phyloP scores from a whole-genome alignment of 2,113 vertebrate species.

The Archocentrus centrarchus region DNA sequence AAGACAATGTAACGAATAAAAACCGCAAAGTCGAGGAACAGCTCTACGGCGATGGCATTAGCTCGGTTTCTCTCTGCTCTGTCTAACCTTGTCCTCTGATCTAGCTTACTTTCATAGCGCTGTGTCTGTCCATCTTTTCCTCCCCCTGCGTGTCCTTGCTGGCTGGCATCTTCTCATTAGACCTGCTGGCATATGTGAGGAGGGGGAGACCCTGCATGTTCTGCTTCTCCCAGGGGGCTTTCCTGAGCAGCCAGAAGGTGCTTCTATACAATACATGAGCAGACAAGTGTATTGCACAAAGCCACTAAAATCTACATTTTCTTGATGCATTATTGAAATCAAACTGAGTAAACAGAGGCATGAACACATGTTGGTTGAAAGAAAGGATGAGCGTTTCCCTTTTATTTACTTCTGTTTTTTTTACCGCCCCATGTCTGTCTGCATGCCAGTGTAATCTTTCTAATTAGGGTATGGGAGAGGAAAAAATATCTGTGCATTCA shows the following conservation, averaged over 20 bases:
- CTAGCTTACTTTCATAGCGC: not conserved
- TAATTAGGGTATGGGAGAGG: slow-evolving; percentile 49
- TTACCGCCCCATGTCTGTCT: slow-evolving; percentile 6
- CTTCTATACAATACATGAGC: slow-evolving; percentile 16
- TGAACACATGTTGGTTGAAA: slow-evolving; percentile 2
- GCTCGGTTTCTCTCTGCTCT: not conserved
- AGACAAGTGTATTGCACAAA: slow-evolving; percentile 28
- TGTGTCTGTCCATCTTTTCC: not conserved
- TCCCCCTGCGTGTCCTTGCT: slow-evolving; percentile 19
- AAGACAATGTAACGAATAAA: slow-evolving; percentile 17
- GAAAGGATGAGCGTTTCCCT: not conserved
- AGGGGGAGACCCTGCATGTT: slow-evolving; percentile 36
- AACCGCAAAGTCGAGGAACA: not conserved
- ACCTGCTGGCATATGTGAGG: slow-evolving; percentile 44
- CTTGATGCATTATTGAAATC: slow-evolving; percentile 61
- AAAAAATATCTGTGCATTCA: slow-evolving; percentile 39
- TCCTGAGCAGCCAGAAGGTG: slow-evolving; percentile 17
- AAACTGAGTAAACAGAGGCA: not conserved
- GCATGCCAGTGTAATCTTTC: slow-evolving; percentile 40
- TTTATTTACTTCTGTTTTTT: not conserved
- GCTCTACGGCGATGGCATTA: not conserved
- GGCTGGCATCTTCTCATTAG: slow-evolving; percentile 36
- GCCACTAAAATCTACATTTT: slow-evolving; percentile 55
- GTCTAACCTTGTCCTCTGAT: not conserved
- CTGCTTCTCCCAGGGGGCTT: slow-evolving; percentile 39